A percentile compares a stretch with the other conserved stretches of the same genome.
Conservation (phyloP, 2,797 vertebrate genomes). For the Siniperca obscura region DNA sequence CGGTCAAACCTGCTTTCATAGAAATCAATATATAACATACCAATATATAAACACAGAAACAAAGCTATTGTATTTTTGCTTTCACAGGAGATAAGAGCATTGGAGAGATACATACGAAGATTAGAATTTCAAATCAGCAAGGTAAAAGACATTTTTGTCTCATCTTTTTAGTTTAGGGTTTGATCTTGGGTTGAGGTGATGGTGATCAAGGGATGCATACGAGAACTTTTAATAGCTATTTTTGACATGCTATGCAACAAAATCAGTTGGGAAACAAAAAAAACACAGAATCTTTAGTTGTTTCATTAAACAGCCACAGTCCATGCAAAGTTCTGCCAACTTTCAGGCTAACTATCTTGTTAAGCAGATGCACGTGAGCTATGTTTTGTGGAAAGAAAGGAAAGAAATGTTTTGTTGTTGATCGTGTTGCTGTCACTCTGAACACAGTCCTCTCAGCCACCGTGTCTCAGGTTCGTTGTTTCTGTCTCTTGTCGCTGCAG, state of each 20-base stretch:
- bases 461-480: background rate
- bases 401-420: background rate
- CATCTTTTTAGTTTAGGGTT: background rate
- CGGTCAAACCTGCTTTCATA: background rate
- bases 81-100: constrained; percentile 90
- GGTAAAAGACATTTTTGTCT: constrained; percentile 75
- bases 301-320: background rate
- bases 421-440: background rate
- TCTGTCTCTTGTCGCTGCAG: constrained; percentile 71
- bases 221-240: background rate
- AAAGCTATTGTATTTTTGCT: background rate
- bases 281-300: background rate
- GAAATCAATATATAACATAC: background rate
- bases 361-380: background rate
- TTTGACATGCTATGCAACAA: background rate
- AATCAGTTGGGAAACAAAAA: background rate
- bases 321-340: background rate
- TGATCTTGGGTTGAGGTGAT: background rate
- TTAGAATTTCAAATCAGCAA: constrained; percentile 97
- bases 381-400: background rate
- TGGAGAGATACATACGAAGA: constrained; percentile 92
- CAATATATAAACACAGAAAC: background rate
- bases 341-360: background rate
- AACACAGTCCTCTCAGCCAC: background rate
- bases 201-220: background rate